phyloP scores from a whole-genome alignment of 2,888 invertebrate genomes.

The Melanchra persicariae region DNA sequence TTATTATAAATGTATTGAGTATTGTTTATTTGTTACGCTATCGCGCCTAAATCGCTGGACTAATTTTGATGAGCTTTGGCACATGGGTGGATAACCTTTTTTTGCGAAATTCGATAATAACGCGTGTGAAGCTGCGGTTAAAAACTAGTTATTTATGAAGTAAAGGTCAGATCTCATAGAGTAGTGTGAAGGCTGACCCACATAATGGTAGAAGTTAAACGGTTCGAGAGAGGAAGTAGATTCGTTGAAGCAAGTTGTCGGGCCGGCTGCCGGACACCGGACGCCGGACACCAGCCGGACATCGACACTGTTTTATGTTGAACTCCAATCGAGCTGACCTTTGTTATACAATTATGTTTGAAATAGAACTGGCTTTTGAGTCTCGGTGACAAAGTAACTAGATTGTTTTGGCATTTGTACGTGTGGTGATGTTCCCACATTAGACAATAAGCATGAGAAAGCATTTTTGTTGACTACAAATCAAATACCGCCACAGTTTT shows the following conservation, averaged over 20 bases:
- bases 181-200: constrained; percentile 1
- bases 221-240: constrained; percentile 38
- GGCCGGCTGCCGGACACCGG: constrained; percentile 28
- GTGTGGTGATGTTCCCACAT: neutral
- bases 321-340: constrained; percentile 30
- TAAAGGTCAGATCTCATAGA: constrained; percentile 10
- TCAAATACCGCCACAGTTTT: neutral
- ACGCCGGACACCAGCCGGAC: constrained; percentile 13
- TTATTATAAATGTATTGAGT: too few species aligned
- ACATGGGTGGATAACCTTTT: neutral
- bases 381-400: neutral
- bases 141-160: neutral
- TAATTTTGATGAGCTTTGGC: too few species aligned
- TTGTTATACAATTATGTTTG: constrained; percentile 14
- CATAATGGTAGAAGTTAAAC: constrained; percentile 20
- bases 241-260: constrained; percentile 33
- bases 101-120: too few species aligned
- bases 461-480: neutral
- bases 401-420: neutral
- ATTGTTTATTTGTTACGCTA: too few species aligned
- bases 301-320: constrained; percentile 30
- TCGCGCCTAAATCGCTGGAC: too few species aligned
- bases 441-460: neutral
- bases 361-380: constrained; percentile 1
- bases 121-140: too few species aligned